Percentiles rank a stretch among this genome's conserved stretches.
Evolutionary conservation across 2,113 vertebrate species (phyloP).

Genomic region (Corvus moneduloides): DNA sequence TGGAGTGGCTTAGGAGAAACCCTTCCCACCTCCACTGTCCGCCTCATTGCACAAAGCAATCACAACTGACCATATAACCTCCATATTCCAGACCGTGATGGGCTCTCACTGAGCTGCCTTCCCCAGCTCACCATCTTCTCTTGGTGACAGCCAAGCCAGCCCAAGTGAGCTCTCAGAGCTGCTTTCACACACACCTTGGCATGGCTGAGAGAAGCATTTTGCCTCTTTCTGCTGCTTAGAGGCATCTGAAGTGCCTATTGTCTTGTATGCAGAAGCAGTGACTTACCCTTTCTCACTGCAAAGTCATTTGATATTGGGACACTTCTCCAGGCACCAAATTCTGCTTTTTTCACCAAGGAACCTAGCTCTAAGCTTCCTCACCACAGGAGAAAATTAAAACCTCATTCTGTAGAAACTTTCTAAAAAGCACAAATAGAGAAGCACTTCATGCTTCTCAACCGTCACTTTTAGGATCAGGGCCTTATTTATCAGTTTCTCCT

Average conservation of each 20-base stretch:
- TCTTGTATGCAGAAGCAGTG: neutral
- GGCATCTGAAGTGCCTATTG: accelerated
- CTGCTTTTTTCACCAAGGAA: neutral
- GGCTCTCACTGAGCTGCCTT: neutral
- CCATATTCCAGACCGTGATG: neutral
- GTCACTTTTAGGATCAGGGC: neutral
- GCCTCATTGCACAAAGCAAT: neutral
- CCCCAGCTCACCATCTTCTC: neutral
- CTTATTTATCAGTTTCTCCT: neutral
- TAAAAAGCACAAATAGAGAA: neutral
- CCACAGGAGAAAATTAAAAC: neutral
- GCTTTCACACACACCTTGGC: neutral
- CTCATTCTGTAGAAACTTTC: neutral
- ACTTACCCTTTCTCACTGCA: neutral
- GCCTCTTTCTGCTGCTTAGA: neutral
- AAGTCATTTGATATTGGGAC: neutral
- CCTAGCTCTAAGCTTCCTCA: neutral
- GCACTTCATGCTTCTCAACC: neutral
- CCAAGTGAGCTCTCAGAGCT: neutral
- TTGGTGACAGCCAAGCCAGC: neutral
- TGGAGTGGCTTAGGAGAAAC: neutral
- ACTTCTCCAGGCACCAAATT: neutral
- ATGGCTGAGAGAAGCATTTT: neutral
- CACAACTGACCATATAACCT: neutral
- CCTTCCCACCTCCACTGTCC: neutral